Evolutionary conservation across 1,140 invertebrate species (phyloP), one percentile per base, ranked within the genome.

Genomic region (Antheraea pernyi): DNA sequence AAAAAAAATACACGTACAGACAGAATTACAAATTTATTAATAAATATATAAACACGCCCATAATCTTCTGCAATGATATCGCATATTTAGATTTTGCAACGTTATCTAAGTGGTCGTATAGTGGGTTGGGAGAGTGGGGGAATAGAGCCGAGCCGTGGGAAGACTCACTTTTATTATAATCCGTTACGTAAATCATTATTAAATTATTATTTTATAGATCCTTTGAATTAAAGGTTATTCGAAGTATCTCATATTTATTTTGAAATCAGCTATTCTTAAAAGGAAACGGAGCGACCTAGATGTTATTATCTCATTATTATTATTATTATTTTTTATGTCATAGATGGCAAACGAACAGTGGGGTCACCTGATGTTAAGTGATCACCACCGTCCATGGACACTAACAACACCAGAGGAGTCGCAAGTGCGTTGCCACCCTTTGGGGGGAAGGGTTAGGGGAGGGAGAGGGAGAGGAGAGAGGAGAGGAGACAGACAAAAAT

Each of bases 11-110:
- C 8, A 19, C 9, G n/a, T 59, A 11, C 16, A 19, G 9, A 18
- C n/a, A 59, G 4, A 59, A 19, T 16, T 59, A 59, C 19, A 0
- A 6, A n/a, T 11, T 42, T 10, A 10, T 42, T 8, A 10, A 42
- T 10, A 42, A 3, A 42, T 3, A 11, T 11, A 42, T 7, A 42
- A 42, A 42, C 39, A 42, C 39, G 39, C 11, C 16, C 13, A 19
- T 61, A 61, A 36, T 61, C 59, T 16, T 13, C 46, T 53, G 46
- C 46, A 59, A 66, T 65, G 73, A 65, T 65, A 68, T 60, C 67
- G 71, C 65, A 71, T 71, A 42, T 46, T 62, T n/a, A 42, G 16
- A 63, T 71, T 67, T 67, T 61, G 65, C 48, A 71, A 71, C 19
- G 19, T 71, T 65, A 68, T 71, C 70, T 59, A 72, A 72, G 30